These are phyloP conservation scores for Apus apus DNA, from an alignment of 2,113 vertebrate species.

Conservation along the genomic window DNA sequence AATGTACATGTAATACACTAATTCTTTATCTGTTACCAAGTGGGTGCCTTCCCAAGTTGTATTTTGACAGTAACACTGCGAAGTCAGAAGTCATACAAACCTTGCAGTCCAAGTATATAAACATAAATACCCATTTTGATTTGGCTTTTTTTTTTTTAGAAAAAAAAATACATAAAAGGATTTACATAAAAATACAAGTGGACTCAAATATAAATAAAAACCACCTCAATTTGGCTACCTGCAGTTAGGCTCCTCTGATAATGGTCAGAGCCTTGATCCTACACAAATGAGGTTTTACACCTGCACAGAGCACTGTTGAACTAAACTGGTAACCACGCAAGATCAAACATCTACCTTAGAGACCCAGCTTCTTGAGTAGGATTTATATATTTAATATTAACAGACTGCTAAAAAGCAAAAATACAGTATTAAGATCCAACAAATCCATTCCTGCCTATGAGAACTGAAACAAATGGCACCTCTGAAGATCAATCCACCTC, in stretches of 20 bases:
- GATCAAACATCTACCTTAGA: not conserved
- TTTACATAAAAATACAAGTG: not conserved
- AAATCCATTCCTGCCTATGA: not conserved
- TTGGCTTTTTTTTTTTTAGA: not conserved
- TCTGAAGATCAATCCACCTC: not conserved
- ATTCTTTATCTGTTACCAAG: conserved; percentile 44
- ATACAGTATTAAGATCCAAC: not conserved
- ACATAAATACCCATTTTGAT: not conserved
- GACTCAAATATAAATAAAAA: not conserved
- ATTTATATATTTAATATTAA: not conserved
- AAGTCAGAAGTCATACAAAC: not conserved
- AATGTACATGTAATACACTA: conserved; percentile 35
- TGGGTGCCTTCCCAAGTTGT: conserved; percentile 13
- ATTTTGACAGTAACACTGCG: conserved; percentile 26
- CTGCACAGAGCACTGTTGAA: not conserved
- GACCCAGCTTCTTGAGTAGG: not conserved
- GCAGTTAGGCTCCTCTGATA: not conserved
- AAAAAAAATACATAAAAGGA: not conserved
- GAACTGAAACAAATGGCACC: not conserved
- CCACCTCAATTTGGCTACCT: not conserved
- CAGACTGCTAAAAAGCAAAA: not conserved
- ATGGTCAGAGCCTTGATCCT: not conserved
- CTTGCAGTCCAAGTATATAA: not conserved
- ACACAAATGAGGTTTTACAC: not conserved
- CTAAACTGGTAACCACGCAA: not conserved